Evolutionary conservation across 2,888 invertebrate species (phyloP).

Genomic region (Minunthozetes semirufus): DNA sequence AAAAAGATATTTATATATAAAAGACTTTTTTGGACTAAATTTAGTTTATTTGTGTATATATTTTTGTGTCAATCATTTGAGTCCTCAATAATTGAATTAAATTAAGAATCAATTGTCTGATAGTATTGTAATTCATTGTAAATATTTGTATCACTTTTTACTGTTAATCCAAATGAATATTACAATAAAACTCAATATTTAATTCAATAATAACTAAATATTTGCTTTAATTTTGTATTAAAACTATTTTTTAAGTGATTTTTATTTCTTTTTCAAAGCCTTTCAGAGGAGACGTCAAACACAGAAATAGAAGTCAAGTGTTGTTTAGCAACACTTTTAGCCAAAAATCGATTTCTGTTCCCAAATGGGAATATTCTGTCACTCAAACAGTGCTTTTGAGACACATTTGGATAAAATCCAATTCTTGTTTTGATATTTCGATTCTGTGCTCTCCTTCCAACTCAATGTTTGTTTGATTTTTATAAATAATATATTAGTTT

Average conservation of each 20-base stretch:
- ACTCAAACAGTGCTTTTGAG: background rate
- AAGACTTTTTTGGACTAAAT: background rate
- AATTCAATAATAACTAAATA: background rate
- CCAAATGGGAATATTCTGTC: background rate
- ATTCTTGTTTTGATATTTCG: constrained; percentile 8
- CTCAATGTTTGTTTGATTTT: background rate
- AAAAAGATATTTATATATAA: background rate
- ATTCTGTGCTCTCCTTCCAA: background rate
- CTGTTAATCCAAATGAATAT: background rate
- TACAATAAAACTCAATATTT: background rate
- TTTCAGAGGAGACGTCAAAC: background rate
- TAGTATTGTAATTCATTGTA: background rate
- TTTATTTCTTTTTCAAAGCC: background rate
- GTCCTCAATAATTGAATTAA: background rate
- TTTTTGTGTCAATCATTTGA: constrained; percentile 7
- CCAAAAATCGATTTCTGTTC: constrained; percentile 14
- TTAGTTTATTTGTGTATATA: constrained; percentile 18
- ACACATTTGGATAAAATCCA: background rate
- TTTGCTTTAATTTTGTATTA: too few relatives aligned
- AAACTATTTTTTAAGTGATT: background rate
- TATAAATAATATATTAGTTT: background rate
- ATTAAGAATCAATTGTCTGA: background rate
- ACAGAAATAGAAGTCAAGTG: background rate
- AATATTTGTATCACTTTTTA: constrained; percentile 1
- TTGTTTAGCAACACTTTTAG: constrained; percentile 24